phyloP scores from a whole-genome alignment of 2,888 invertebrate genomes.

The Nipponacmea schrenckii region DNA sequence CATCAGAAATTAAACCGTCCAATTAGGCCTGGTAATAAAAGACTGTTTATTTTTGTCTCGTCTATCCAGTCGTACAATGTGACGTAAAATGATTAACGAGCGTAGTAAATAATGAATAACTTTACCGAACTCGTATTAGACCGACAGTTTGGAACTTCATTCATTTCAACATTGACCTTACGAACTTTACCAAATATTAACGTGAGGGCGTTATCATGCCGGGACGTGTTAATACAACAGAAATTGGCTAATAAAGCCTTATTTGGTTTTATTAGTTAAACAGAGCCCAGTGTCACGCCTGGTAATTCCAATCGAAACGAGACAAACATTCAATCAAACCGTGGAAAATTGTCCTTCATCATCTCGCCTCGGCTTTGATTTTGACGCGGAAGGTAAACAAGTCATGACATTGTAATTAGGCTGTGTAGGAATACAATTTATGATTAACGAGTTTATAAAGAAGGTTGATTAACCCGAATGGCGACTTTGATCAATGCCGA shows the following conservation, averaged over 20 bases:
- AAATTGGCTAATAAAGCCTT: too few species aligned
- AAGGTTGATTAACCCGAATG: not conserved
- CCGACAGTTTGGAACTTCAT: constrained; percentile 25
- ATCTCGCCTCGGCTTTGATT: not conserved
- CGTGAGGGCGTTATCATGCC: constrained; percentile 28
- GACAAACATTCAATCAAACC: constrained; percentile 11
- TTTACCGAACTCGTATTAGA: constrained; percentile 10
- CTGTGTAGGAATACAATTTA: constrained; percentile 20
- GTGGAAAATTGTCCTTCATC: not conserved
- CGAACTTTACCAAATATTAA: constrained; percentile 21
- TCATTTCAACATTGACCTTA: constrained; percentile 28
- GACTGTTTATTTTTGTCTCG: too few species aligned
- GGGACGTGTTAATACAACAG: not conserved
- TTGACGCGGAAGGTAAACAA: constrained; percentile 24
- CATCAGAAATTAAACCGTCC: constrained; percentile 1
- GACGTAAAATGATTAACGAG: constrained; percentile 33
- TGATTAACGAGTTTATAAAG: constrained; percentile 31
- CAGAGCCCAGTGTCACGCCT: constrained; percentile 28
- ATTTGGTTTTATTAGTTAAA: constrained; percentile 31
- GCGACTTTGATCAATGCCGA: too few species aligned
- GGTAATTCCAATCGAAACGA: constrained; percentile 25
- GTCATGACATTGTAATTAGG: constrained; percentile 28
- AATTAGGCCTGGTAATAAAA: too few species aligned
- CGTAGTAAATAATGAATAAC: constrained; percentile 36
- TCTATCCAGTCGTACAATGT: too few species aligned